These are phyloP conservation scores for Penaeus vannamei DNA, from an alignment of 1,140 invertebrate genomes.

Conservation along the genomic window DNA sequence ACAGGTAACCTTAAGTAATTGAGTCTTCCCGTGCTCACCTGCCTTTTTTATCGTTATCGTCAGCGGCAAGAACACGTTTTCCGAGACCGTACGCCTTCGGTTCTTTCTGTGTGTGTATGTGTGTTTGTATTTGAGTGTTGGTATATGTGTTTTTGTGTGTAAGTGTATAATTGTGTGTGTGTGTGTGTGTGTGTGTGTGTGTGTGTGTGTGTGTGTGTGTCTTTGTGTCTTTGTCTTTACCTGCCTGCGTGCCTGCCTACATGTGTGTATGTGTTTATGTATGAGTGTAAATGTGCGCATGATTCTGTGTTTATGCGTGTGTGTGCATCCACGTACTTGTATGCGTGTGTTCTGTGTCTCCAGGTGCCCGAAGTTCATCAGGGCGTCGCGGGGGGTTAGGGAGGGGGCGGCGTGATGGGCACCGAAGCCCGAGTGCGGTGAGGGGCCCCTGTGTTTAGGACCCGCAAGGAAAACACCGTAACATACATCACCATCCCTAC, in stretches of 20 bases:
- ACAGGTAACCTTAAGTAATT: no score
- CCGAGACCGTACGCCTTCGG: background rate
- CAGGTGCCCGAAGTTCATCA: no score
- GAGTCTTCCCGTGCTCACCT: background rate
- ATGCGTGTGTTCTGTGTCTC: no score
- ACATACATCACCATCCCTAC: no score
- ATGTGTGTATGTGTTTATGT: background rate
- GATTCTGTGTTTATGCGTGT: no score
- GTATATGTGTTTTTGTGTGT: constrained; percentile 39
- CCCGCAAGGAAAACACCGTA: no score
- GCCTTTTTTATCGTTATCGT: background rate
- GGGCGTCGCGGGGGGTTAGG: no score
- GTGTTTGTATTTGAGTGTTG: constrained; percentile 38
- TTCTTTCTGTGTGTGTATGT: background rate
- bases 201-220: background rate
- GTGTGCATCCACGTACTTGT: no score
- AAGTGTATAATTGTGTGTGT: constrained; percentile 30
- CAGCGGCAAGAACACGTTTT: background rate
- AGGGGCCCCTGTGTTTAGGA: no score
- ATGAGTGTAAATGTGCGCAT: background rate
- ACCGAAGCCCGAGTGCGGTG: no score
- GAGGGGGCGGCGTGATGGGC: no score
- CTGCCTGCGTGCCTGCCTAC: background rate
- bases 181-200: constrained; percentile 6
- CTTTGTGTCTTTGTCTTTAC: background rate